Evolutionary conservation across 2,888 invertebrate genomes (phyloP).

Genomic region (Plagiodera versicolora): DNA sequence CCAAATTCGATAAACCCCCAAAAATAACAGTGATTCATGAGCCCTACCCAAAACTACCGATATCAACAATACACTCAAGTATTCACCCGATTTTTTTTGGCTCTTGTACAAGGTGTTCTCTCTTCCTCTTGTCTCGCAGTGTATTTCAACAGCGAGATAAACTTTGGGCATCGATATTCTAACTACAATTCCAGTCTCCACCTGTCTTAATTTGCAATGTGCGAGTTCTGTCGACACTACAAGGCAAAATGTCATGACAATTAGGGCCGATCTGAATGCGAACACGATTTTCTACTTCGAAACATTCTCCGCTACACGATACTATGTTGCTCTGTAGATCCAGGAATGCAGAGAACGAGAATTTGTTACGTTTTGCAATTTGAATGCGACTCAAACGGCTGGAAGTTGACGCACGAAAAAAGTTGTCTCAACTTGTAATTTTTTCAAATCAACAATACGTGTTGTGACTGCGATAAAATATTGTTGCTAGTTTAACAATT

Average conservation of each 20-base stretch:
- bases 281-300: slow-evolving; percentile 10
- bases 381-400: background rate
- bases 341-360: background rate
- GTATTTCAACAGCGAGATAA: background rate
- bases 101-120: too few relatives aligned
- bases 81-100: too few relatives aligned
- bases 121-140: background rate
- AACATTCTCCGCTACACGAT: slow-evolving; percentile 6
- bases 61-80: too few relatives aligned
- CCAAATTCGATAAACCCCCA: too few relatives aligned
- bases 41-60: too few relatives aligned
- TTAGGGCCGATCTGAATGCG: slow-evolving; percentile 9
- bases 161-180: background rate
- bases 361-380: background rate
- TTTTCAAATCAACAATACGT: background rate
- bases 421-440: too few relatives aligned
- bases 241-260: slow-evolving; percentile 7
- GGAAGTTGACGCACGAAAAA: too few relatives aligned
- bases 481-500: too few relatives aligned
- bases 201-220: slow-evolving; percentile 2
- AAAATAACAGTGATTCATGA: too few relatives aligned
- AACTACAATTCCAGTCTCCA: background rate
- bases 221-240: background rate
- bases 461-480: too few relatives aligned
- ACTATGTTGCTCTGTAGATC: slow-evolving; percentile 7